Evolutionary conservation across 1,140 invertebrate species (phyloP).

Genomic region (Phymorhynchus buccinoides): DNA sequence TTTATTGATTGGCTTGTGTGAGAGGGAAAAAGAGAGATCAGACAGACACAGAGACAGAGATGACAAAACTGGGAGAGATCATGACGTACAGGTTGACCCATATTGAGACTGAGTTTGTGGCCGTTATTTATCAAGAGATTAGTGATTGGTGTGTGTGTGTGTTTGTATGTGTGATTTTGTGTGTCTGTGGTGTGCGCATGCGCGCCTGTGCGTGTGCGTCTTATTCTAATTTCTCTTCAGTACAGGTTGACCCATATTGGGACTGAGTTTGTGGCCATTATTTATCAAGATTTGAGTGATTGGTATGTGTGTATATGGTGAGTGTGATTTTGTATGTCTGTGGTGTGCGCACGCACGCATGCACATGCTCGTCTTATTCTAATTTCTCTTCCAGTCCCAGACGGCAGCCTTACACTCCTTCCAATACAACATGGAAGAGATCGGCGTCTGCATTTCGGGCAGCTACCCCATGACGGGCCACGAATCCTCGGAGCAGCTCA

Average conservation of each 20-base stretch:
- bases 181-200: neutral
- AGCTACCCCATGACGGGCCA: neutral
- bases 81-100: constrained; percentile 77
- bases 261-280: neutral
- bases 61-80: no score
- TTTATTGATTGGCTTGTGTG: no score
- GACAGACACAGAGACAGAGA: no score
- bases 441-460: neutral
- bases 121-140: neutral
- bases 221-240: no score
- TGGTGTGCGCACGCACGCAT: no score
- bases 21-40: no score
- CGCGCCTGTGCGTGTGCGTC: no score
- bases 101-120: neutral
- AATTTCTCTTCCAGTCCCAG: neutral
- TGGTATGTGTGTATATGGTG: constrained; percentile 73
- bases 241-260: constrained; percentile 68
- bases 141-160: neutral
- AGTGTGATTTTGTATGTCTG: no score
- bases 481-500: neutral
- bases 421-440: neutral
- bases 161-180: constrained; percentile 44
- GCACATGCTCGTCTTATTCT: neutral
- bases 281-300: constrained; percentile 8
- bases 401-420: neutral